Evolutionary conservation across 1,140 invertebrate species (phyloP).

Genomic region (Idris sp.): DNA sequence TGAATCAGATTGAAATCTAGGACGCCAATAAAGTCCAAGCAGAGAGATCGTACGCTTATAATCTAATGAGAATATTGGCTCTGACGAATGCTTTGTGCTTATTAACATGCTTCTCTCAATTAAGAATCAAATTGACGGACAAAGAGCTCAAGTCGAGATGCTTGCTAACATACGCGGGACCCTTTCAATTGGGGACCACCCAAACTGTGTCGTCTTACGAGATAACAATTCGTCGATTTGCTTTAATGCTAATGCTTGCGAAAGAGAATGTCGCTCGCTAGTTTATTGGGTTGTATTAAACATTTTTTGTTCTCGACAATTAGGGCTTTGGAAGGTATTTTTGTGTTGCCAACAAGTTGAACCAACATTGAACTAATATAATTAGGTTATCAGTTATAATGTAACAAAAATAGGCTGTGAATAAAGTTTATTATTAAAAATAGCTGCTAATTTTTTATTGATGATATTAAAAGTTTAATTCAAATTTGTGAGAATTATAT

Average conservation of each 20-base stretch:
- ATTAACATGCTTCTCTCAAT: conserved; percentile 73
- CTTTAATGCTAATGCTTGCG: conserved; percentile 45
- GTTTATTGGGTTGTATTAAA: conserved; percentile 48
- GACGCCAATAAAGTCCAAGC: conserved; percentile 33
- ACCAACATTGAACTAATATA: too few species aligned
- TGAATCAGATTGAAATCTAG: conserved; percentile 48
- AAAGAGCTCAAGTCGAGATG: conserved; percentile 72
- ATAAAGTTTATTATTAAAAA: too few species aligned
- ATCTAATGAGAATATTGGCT: conserved; percentile 59
- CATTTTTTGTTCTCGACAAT: conserved; percentile 40
- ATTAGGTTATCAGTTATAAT: too few species aligned
- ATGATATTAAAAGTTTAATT: conserved; percentile 17
- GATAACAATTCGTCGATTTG: conserved; percentile 62
- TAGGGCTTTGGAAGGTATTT: conserved; percentile 27
- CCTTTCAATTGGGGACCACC: conserved; percentile 74
- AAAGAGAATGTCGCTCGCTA: conserved; percentile 43
- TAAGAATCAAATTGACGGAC: conserved; percentile 73
- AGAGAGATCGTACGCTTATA: conserved; percentile 53
- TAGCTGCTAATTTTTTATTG: too few species aligned
- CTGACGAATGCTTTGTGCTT: conserved; percentile 52
- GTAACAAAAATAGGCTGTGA: too few species aligned
- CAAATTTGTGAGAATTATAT: conserved; percentile 22
- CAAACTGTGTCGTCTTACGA: conserved; percentile 64
- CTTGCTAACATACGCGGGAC: conserved; percentile 72
- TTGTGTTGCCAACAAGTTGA: too few species aligned